Base-by-base conservation (phyloP, 2,113 vertebrate species). In the Cynopterus brachyotis region DNA sequence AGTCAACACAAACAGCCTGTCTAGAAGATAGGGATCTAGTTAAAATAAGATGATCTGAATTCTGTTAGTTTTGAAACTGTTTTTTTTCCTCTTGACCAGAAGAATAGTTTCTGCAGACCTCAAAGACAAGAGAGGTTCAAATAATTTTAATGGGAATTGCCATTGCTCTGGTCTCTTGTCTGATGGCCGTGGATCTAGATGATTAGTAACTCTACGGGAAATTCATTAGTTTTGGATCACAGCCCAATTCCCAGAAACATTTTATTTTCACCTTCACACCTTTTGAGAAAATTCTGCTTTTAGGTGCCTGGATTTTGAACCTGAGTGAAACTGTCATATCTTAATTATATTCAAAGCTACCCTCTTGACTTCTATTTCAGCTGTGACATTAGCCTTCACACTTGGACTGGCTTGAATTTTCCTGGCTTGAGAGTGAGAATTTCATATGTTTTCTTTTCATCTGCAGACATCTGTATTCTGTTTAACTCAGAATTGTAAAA, bases 381-480 rank as follows among this genome's bases (percentile, higher is more conserved):
- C 97, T 96, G 95, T 96, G 96, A 94, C 91, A 96, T 89, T 96
- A 89, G 95, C 94, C 84, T 97, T 97, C 95, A 96, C 95, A 97
- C 96, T 96, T 94, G 95, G 81, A 42, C 94, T 97, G 91, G 91
- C 93, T 94, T 91, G 94, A 91, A 60, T 96, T 96, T 91, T 97
- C 93, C 67, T 97, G 95, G 92, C 93, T 86, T 5, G 17, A 75
- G 85, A 96, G 88, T 96, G 96, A 96, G 93, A 97, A 98, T 91
- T 96, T 96, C 89, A 93, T 94, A 62, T 98, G 95, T 96, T 98
- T 98, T 97, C 97, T 97, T 97, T 97, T 96, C 81, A 96, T 97
- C 81, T 92, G 72, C 78, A 97, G 95, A 97, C 97, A 98, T 97
- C 97, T 98, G 96, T 91, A 95, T 96, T 96, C 60, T 94, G 91